phyloP scores from a whole-genome alignment of 2,113 vertebrate genomes.

The Pionites leucogaster region DNA sequence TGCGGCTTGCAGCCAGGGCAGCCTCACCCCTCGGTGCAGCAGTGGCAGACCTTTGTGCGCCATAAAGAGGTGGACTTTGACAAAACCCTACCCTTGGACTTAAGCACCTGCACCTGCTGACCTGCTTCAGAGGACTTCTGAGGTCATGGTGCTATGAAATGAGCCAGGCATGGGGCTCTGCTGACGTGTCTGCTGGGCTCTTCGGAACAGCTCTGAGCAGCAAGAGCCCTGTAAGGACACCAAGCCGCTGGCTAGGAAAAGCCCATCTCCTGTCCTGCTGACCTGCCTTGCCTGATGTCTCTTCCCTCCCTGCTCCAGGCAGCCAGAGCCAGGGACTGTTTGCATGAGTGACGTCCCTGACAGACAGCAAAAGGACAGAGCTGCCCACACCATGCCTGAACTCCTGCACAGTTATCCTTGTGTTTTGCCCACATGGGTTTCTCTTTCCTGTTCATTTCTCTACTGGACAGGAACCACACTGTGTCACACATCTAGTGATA shows the following conservation, averaged over 20 bases:
- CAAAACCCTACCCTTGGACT: constrained; percentile 16
- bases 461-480: not conserved
- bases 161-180: rapidly evolving
- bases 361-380: not conserved
- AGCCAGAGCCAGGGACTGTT: not conserved
- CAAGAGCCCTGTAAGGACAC: rapidly evolving
- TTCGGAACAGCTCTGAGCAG: not conserved
- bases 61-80: constrained; percentile 35
- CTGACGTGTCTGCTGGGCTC: not conserved
- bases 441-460: not conserved
- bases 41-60: not conserved
- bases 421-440: not conserved
- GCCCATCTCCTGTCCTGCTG: not conserved
- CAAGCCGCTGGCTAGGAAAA: not conserved
- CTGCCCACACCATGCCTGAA: rapidly evolving
- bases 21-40: not conserved
- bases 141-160: not conserved
- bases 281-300: rapidly evolving
- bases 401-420: not conserved
- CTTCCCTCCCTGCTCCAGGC: not conserved
- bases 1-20: not conserved
- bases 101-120: not conserved
- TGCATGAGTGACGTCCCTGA: rapidly evolving
- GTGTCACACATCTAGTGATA: rapidly evolving
- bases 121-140: not conserved